Percentiles rank a stretch among this genome's conserved stretches.
Evolutionary conservation across 2,888 invertebrate species (phyloP).

Genomic region (Agrochola circellaris): DNA sequence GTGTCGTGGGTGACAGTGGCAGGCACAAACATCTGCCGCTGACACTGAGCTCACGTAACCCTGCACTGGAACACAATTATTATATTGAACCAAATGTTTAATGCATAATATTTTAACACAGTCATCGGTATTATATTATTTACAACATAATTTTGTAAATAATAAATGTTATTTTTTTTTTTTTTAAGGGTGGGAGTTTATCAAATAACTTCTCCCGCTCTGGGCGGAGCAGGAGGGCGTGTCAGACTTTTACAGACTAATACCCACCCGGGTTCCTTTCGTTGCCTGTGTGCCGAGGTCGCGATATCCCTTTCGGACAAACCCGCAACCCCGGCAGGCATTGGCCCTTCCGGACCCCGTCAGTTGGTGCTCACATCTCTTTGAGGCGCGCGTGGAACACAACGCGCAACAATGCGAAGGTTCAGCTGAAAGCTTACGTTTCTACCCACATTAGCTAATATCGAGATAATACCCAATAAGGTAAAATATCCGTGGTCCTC

Average conservation of each 20-base stretch:
- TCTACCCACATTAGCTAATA: neutral
- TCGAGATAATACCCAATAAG: neutral
- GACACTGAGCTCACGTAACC: constrained; percentile 51
- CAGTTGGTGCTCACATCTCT: no score
- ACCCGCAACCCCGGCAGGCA: no score
- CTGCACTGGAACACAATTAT: constrained; percentile 19
- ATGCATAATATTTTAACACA: constrained; percentile 17
- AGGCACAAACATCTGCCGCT: constrained; percentile 34
- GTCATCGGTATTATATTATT: neutral
- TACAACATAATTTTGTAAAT: neutral
- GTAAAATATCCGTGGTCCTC: neutral
- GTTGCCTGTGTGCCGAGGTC: no score
- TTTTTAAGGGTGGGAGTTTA: no score
- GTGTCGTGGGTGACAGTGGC: constrained; percentile 9
- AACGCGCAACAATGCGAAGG: no score
- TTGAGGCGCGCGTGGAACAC: no score
- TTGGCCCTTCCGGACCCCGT: no score
- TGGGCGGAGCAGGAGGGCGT: no score
- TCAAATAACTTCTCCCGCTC: no score
- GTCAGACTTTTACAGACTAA: no score
- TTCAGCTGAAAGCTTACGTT: neutral
- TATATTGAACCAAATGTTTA: constrained; percentile 3
- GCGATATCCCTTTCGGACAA: no score
- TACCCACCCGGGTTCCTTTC: no score
- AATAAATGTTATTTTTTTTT: neutral